These are phyloP conservation scores for Thaumetopoea pityocampa DNA, from an alignment of 1,140 invertebrate species.

Conservation along the genomic window DNA sequence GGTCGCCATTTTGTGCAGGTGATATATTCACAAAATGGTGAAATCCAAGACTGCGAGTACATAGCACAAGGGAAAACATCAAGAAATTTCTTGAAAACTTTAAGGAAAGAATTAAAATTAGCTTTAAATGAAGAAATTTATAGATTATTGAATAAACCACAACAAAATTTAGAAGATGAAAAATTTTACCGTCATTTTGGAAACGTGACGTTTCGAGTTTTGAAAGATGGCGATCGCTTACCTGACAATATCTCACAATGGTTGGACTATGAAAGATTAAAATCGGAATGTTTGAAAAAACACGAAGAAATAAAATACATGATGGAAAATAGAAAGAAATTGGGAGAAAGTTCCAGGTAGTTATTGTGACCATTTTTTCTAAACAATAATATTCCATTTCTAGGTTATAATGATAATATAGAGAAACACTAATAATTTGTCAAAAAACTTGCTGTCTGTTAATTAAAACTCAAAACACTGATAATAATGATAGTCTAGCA, in stretches of 20 bases:
- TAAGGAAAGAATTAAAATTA: conserved; percentile 75
- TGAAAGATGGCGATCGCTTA: conserved; percentile 49
- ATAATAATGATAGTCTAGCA: too few relatives aligned
- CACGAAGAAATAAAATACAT: conserved; percentile 62
- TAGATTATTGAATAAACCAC: conserved; percentile 37
- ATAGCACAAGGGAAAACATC: conserved; percentile 73
- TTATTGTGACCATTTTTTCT: conserved; percentile 25
- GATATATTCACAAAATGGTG: conserved; percentile 78
- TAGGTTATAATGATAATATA: background rate
- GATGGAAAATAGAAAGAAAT: conserved; percentile 54
- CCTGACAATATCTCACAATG: conserved; percentile 65
- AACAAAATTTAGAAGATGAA: conserved; percentile 34
- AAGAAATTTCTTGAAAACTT: conserved; percentile 75
- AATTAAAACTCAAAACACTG: too few relatives aligned
- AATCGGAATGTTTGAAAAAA: conserved; percentile 66
- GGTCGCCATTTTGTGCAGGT: conserved; percentile 81
- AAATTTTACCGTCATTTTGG: conserved; percentile 57
- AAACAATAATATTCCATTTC: background rate
- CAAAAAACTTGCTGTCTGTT: too few relatives aligned
- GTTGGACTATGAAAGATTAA: conserved; percentile 75
- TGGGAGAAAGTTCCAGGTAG: conserved; percentile 34
- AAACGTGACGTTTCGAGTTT: conserved; percentile 60
- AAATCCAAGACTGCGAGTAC: conserved; percentile 81
- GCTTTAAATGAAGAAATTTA: conserved; percentile 61
- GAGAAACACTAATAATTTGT: background rate